These are phyloP conservation scores for Oreochromis aureus DNA, from an alignment of 2,113 vertebrate genomes.

Conservation along the genomic window DNA sequence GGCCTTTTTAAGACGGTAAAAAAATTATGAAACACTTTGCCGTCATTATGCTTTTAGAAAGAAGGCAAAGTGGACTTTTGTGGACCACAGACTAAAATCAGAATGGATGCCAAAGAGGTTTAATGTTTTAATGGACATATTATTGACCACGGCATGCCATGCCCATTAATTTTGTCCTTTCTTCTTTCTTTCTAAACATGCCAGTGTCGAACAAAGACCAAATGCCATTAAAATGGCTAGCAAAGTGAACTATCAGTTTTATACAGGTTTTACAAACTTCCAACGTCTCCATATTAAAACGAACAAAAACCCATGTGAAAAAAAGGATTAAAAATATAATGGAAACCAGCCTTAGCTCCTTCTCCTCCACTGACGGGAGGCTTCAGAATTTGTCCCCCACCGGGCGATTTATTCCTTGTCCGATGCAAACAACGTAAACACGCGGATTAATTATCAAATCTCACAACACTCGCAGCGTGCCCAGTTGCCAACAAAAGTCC, in stretches of 20 bases:
- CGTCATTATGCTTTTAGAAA: background rate
- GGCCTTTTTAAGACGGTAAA: background rate
- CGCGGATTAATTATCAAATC: slow-evolving; percentile 53
- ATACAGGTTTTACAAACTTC: background rate
- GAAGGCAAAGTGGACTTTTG: background rate
- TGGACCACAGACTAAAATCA: background rate
- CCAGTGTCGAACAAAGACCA: background rate
- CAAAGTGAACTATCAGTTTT: background rate
- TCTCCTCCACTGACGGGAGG: background rate
- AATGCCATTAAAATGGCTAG: background rate
- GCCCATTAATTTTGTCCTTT: background rate
- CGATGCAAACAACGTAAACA: slow-evolving; percentile 41
- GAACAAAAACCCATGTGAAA: background rate
- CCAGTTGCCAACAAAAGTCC: slow-evolving; percentile 42
- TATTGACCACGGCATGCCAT: background rate
- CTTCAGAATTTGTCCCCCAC: background rate
- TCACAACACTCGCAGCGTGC: slow-evolving; percentile 11
- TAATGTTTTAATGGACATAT: background rate
- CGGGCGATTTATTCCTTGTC: slow-evolving; percentile 9
- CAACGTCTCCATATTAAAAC: background rate
- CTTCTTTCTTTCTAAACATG: background rate
- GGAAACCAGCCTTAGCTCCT: slow-evolving; percentile 4
- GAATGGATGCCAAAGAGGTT: background rate
- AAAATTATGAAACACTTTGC: background rate
- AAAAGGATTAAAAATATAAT: background rate